phyloP scores from a whole-genome alignment of 2,113 vertebrate species.

The Ptilonorhynchus violaceus region DNA sequence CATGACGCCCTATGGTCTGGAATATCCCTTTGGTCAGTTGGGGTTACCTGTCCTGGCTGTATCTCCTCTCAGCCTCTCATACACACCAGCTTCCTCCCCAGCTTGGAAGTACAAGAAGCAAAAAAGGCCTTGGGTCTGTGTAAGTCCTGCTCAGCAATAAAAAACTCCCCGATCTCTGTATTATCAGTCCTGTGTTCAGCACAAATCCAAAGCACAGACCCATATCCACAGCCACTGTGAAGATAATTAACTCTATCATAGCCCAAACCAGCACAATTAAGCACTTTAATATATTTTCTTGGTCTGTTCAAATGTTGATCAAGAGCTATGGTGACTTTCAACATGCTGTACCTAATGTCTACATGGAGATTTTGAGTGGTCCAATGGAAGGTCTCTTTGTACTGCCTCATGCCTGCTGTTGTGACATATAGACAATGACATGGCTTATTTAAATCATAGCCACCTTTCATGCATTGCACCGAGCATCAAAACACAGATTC shows the following conservation, averaged over 20 bases:
- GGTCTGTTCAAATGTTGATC: not conserved
- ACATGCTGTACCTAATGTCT: not conserved
- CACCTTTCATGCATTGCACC: not conserved
- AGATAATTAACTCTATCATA: not conserved
- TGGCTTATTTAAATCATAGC: not conserved
- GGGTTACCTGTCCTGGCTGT: fast-evolving
- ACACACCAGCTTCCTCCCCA: not conserved
- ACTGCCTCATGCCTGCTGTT: not conserved
- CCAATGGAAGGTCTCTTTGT: not conserved
- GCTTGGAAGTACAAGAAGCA: fast-evolving
- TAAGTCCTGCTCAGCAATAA: not conserved
- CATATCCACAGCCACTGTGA: not conserved
- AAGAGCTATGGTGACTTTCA: not conserved
- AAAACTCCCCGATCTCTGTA: not conserved
- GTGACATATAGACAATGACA: not conserved
- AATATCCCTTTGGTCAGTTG: not conserved
- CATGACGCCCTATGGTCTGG: fast-evolving
- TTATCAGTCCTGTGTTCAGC: not conserved
- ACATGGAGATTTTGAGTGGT: not conserved
- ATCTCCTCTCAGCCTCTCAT: fast-evolving
- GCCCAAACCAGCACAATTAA: not conserved
- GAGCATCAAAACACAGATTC: not conserved
- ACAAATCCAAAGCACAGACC: not conserved
- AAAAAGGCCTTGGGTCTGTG: not conserved
- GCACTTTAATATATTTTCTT: not conserved